phyloP scores from a whole-genome alignment of 2,888 invertebrate species.

The Meandrusa payeni region DNA sequence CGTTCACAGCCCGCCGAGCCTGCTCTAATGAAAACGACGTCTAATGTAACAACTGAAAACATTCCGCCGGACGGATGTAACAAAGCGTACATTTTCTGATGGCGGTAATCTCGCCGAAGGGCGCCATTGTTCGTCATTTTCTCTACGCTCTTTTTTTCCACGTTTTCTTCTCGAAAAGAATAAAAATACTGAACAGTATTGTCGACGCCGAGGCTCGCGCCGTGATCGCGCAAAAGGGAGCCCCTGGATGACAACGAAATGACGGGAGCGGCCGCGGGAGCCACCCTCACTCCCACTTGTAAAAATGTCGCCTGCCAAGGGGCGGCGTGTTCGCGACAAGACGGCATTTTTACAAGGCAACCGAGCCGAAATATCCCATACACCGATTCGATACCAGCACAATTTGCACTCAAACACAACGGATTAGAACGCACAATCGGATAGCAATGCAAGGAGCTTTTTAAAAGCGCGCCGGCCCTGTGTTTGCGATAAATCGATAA shows the following conservation, averaged over 20 bases:
- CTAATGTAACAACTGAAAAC: conserved; percentile 75
- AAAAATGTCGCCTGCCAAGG: conserved; percentile 77
- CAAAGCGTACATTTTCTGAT: conserved; percentile 79
- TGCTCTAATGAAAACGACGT: conserved; percentile 68
- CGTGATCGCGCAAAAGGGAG: conserved; percentile 73
- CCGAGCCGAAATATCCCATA: conserved; percentile 56
- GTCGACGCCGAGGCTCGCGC: conserved; percentile 69
- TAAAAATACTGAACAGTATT: conserved; percentile 76
- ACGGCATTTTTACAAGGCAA: conserved; percentile 68
- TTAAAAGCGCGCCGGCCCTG: conserved; percentile 60
- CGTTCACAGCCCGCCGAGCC: conserved; percentile 52
- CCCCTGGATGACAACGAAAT: conserved; percentile 76
- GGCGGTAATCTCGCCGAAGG: conserved; percentile 79
- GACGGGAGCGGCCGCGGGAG: conserved; percentile 46
- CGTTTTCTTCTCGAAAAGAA: conserved; percentile 71
- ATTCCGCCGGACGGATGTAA: conserved; percentile 66
- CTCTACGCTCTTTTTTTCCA: conserved; percentile 60
- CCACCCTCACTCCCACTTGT: conserved; percentile 37
- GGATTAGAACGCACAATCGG: conserved; percentile 33
- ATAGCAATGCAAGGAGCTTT: conserved; percentile 41
- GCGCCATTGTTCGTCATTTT: conserved; percentile 77
- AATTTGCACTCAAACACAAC: conserved; percentile 41
- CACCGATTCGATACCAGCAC: conserved; percentile 37
- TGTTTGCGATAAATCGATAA: conserved; percentile 77
- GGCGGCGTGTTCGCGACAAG: conserved; percentile 62